phyloP scores from a whole-genome alignment of 2,113 vertebrate genomes.

The Numenius arquata region DNA sequence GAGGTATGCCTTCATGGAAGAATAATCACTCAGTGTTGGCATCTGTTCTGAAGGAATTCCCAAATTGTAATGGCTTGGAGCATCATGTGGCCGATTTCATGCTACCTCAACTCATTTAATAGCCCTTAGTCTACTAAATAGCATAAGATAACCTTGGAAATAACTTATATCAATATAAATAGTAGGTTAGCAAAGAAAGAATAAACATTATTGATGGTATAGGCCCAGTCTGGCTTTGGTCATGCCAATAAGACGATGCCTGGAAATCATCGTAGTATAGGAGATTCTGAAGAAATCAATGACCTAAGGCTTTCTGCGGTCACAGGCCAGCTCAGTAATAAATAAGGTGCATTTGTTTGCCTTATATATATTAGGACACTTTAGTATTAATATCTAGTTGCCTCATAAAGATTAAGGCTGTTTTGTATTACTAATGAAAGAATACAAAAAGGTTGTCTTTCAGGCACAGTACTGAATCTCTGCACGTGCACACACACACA shows the following conservation, averaged over 20 bases:
- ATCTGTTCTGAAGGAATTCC: neutral
- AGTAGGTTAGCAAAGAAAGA: neutral
- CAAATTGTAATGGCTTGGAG: neutral
- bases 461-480: neutral
- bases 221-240: neutral
- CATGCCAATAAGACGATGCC: neutral
- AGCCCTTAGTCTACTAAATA: neutral
- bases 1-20: neutral
- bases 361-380: neutral
- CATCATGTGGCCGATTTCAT: neutral
- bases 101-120: neutral
- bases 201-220: neutral
- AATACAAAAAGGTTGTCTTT: neutral
- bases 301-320: neutral
- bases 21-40: neutral
- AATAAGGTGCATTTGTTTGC: neutral
- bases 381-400: neutral
- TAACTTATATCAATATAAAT: neutral
- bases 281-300: neutral
- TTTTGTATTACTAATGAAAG: neutral
- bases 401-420: neutral
- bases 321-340: neutral
- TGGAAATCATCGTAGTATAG: neutral
- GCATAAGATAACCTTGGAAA: neutral
- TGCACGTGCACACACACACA: rapidly evolving